A percentile compares a stretch with the other conserved stretches of the same genome.
phyloP scores from a whole-genome alignment of 2,888 invertebrate genomes.

The Papilio elwesi region DNA sequence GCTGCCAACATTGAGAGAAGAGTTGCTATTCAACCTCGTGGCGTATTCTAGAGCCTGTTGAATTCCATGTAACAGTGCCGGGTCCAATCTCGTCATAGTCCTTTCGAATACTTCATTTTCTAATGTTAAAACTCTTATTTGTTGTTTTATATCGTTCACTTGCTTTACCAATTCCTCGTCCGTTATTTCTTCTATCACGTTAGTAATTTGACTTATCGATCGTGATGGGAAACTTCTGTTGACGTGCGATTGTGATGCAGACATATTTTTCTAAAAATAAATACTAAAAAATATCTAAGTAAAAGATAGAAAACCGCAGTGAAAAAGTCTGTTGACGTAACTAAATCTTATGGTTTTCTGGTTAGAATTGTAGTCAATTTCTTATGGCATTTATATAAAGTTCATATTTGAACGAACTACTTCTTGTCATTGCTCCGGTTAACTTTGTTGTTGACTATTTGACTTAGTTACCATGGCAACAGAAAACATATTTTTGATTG shows the following conservation, averaged over 20 bases:
- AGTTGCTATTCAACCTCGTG: constrained; percentile 58
- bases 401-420: constrained; percentile 17
- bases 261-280: constrained; percentile 42
- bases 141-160: constrained; percentile 63
- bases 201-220: constrained; percentile 59
- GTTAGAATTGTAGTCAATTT: neutral
- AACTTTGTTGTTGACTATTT: constrained; percentile 11
- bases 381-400: constrained; percentile 19
- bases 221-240: constrained; percentile 64
- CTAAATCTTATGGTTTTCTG: constrained; percentile 4
- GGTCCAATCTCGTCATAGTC: constrained; percentile 74
- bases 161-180: constrained; percentile 67
- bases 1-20: constrained; percentile 59
- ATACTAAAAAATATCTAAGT: constrained; percentile 31
- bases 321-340: constrained; percentile 14
- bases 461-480: constrained; percentile 27
- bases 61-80: constrained; percentile 74
- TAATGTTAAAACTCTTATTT: constrained; percentile 62
- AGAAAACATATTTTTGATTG: neutral
- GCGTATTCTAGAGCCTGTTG: constrained; percentile 73
- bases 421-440: neutral
- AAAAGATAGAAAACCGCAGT: constrained; percentile 28
- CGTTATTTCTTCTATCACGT: constrained; percentile 61
- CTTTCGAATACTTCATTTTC: constrained; percentile 83
- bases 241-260: constrained; percentile 47